Evolutionary conservation across 1,140 invertebrate genomes (phyloP).

Genomic region (Xylocopa sonorina): DNA sequence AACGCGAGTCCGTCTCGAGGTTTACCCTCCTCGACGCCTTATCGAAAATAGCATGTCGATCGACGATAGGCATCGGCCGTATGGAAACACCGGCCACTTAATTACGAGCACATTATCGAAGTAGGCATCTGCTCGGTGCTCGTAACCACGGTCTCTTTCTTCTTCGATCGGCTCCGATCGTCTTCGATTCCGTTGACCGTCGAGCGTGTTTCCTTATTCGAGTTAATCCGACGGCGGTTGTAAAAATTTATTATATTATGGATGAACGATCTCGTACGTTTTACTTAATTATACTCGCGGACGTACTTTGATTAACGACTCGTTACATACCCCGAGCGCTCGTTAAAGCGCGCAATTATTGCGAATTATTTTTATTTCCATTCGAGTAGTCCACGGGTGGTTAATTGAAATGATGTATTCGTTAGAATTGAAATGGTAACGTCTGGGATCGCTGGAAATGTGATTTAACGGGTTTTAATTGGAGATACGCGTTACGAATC

Average conservation of each 20-base stretch:
- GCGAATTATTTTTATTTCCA: too few species aligned
- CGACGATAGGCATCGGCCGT: neutral
- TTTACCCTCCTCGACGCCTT: neutral
- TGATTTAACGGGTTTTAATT: too few species aligned
- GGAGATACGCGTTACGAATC: too few species aligned
- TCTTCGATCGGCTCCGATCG: neutral
- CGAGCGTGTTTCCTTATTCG: neutral
- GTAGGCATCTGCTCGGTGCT: neutral
- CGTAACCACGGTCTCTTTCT: too few species aligned
- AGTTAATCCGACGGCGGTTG: neutral
- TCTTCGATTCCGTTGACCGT: neutral
- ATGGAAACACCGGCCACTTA: neutral
- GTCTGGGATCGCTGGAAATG: too few species aligned
- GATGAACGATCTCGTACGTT: neutral
- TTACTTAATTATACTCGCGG: neutral
- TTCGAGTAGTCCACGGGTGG: too few species aligned
- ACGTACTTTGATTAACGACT: neutral
- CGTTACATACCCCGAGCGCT: neutral
- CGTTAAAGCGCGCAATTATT: too few species aligned
- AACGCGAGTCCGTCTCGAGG: too few species aligned
- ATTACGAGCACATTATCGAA: slow-evolving; percentile 7
- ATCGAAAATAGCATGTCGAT: slow-evolving; percentile 6
- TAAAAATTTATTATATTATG: neutral
- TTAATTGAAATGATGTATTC: too few species aligned
- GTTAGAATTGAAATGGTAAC: too few species aligned